These are phyloP conservation scores for Actenoides hombroni DNA, from an alignment of 2,113 vertebrate species.

Conservation along the genomic window DNA sequence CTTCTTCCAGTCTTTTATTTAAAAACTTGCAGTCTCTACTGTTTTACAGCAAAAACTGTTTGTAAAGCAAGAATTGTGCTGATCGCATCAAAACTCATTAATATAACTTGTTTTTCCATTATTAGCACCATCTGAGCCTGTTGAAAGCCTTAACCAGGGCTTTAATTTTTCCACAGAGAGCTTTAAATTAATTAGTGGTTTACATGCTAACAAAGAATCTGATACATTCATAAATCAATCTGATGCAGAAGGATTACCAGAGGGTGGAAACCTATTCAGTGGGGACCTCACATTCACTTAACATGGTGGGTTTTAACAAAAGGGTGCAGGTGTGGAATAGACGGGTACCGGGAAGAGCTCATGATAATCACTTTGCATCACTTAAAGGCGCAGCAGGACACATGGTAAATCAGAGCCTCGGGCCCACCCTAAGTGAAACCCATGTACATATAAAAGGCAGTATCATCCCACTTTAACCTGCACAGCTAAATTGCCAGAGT, in stretches of 20 bases:
- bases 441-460: conserved; percentile 75
- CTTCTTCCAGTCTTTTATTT: conserved; percentile 8
- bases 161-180: conserved; percentile 83
- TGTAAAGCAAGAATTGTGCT: conserved; percentile 59
- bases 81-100: conserved; percentile 73
- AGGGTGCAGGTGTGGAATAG: conserved; percentile 81
- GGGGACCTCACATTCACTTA: conserved; percentile 76
- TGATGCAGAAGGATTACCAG: conserved; percentile 67
- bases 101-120: conserved; percentile 73
- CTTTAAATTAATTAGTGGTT: conserved; percentile 91
- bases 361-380: conserved; percentile 86
- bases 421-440: conserved; percentile 73
- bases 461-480: conserved; percentile 72
- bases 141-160: conserved; percentile 77
- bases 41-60: conserved; percentile 53
- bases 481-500: conserved; percentile 77
- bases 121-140: conserved; percentile 81
- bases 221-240: conserved; percentile 83
- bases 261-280: conserved; percentile 73
- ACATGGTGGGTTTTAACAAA: conserved; percentile 74
- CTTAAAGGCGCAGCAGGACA: conserved; percentile 77
- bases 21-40: conserved; percentile 26
- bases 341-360: conserved; percentile 70
- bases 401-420: conserved; percentile 81
- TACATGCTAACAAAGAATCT: conserved; percentile 81